Conservation (phyloP, 2,888 invertebrate species). For the Taphrorychus bicolor region DNA sequence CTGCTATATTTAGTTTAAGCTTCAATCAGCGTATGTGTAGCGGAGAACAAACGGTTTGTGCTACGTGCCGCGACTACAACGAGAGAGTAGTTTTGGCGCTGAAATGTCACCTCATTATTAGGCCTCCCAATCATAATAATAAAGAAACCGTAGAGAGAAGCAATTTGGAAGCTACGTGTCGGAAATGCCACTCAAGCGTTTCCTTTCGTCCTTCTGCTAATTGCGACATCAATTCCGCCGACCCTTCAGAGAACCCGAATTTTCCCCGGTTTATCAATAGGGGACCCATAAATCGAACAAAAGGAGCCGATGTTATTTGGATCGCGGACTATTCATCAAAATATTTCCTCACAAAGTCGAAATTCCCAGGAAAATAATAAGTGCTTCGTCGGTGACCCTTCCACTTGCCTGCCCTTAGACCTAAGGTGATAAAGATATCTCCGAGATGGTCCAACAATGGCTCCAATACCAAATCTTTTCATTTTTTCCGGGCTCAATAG, state of each 20-base stretch:
- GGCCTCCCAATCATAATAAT: not conserved
- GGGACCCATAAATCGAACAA: slow-evolving; percentile 22
- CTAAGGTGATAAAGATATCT: slow-evolving; percentile 27
- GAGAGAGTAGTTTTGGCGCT: not conserved
- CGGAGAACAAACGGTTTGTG: not conserved
- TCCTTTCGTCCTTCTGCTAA: slow-evolving; percentile 12
- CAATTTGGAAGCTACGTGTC: slow-evolving; percentile 16
- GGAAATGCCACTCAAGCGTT: slow-evolving; percentile 15
- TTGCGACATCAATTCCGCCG: slow-evolving; percentile 14
- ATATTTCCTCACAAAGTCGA: slow-evolving; percentile 42
- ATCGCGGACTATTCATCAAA: slow-evolving; percentile 40
- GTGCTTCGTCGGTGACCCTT: slow-evolving; percentile 29
- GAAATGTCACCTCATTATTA: not conserved
- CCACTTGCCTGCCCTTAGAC: slow-evolving; percentile 16
- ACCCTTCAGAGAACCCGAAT: slow-evolving; percentile 10
- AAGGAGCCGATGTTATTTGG: slow-evolving; percentile 38
- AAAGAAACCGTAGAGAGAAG: slow-evolving; percentile 10
- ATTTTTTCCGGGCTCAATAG: not conserved
- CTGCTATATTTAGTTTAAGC: slow-evolving; percentile 11
- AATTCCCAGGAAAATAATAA: slow-evolving; percentile 41
- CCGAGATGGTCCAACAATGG: not conserved
- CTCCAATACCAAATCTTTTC: not conserved
- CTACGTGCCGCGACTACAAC: not conserved
- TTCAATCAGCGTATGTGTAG: not conserved
- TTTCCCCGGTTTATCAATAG: slow-evolving; percentile 15